Evolutionary conservation across 1,140 invertebrate species (phyloP).

Genomic region (Drosophila funebris): DNA sequence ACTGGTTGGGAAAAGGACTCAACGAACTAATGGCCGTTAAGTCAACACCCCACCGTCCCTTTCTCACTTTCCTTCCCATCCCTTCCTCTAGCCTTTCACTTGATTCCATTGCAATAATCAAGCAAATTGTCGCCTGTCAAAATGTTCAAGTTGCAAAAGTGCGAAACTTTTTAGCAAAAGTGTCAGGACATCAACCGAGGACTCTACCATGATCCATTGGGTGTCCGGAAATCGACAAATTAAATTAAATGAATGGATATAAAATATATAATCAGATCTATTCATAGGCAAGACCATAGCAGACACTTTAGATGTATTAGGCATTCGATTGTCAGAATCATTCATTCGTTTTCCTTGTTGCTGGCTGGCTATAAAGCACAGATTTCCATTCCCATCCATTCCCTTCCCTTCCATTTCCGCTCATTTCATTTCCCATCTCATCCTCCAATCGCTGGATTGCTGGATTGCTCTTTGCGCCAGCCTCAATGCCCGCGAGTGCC

Average conservation of each 20-base stretch:
- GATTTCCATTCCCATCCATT: not conserved
- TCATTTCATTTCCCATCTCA: not conserved
- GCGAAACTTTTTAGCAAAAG: constrained; percentile 36
- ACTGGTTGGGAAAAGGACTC: constrained; percentile 21
- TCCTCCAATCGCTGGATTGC: not conserved
- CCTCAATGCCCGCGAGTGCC: constrained; percentile 25
- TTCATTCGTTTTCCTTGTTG: not conserved
- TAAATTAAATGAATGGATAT: constrained; percentile 37
- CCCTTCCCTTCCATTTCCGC: not conserved
- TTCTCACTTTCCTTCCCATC: not conserved
- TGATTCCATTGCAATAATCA: constrained; percentile 61
- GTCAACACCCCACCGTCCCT: not conserved
- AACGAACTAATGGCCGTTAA: constrained; percentile 38
- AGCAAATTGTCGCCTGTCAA: constrained; percentile 76
- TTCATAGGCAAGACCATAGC: constrained; percentile 13
- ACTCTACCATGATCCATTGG: constrained; percentile 17
- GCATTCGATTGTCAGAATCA: not conserved
- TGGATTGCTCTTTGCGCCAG: not conserved
- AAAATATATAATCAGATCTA: constrained; percentile 33
- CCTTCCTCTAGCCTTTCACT: not conserved
- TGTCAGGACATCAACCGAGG: constrained; percentile 10
- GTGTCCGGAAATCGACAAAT: constrained; percentile 27
- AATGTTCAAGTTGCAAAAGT: constrained; percentile 64
- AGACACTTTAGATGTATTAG: not conserved
- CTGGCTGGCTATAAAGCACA: not conserved